A percentile compares a stretch with the other conserved stretches of the same genome.
Evolutionary conservation across 2,888 invertebrate species (phyloP).

Genomic region (Dastarcus helophoroides): DNA sequence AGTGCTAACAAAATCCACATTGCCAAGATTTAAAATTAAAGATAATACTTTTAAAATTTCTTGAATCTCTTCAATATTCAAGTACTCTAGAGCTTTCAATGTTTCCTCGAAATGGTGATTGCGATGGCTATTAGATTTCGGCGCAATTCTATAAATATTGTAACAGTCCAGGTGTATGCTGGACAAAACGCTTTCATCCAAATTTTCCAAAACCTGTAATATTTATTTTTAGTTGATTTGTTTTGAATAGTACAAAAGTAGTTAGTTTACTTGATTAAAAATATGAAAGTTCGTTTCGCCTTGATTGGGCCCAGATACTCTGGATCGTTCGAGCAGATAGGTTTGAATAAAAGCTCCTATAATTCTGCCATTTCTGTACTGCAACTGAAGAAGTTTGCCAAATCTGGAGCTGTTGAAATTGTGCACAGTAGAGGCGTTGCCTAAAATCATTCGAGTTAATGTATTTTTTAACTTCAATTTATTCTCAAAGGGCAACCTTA

Average conservation of each 20-base stretch:
- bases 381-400: constrained; percentile 33
- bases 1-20: constrained; percentile 25
- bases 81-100: constrained; percentile 23
- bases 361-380: constrained; percentile 26
- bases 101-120: constrained; percentile 24
- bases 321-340: constrained; percentile 34
- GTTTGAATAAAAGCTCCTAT: constrained; percentile 33
- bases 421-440: constrained; percentile 33
- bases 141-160: constrained; percentile 22
- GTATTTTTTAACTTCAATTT: too few species aligned
- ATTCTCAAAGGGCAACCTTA: too few species aligned
- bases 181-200: constrained; percentile 22
- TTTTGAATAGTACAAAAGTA: constrained; percentile 1
- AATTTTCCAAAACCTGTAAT: constrained; percentile 24
- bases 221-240: neutral
- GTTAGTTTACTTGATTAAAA: constrained; percentile 31
- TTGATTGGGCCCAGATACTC: constrained; percentile 29
- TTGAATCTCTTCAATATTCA: constrained; percentile 25
- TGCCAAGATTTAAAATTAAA: constrained; percentile 30
- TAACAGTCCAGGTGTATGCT: constrained; percentile 20
- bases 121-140: constrained; percentile 10
- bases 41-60: constrained; percentile 28
- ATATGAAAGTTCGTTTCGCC: constrained; percentile 34
- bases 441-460: too few species aligned
- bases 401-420: constrained; percentile 36